Evolutionary conservation across 2,888 invertebrate genomes (phyloP), one percentile per base, ranked within the genome.

Genomic region (Esperia sulphurella): DNA sequence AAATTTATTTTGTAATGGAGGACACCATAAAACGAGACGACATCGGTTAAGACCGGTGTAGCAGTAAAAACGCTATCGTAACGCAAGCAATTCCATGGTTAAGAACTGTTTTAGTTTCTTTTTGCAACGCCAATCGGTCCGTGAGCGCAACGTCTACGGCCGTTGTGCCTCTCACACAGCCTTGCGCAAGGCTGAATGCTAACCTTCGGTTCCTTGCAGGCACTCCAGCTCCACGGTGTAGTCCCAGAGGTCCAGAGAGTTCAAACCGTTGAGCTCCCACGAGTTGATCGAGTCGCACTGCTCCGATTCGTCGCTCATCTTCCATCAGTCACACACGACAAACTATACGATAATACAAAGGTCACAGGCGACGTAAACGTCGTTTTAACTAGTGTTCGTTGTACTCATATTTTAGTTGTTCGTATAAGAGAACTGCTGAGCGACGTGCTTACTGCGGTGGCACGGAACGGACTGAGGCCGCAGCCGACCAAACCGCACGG

Each of bases 151-250:
- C 60, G 48, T n/a, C 28, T 21, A 31, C 41, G 30, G 41, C 51
- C 52, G 52, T 46, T 13, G 53, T 54, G 65, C 76, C 79, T 70
- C 79, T 80, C 80, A 77, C 75, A 64, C 61, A 72, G 68, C 68
- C 78, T 86, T 84, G 78, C 78, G 72, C 57, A 68, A 72, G 55
- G 45, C n/a, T 7, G 37, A 49, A 54, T 45, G 45, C 86, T 80
- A 80, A 95, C 95, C 95, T 94, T 95, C 92, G 57, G 93, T 93
- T 66, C 94, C 94, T 76, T 94, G 92, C 63, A 95, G 89, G 78
- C 94, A 95, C 76, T 95, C 95, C 82, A 95, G 84, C 77, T 95
- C 95, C 64, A 95, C 94, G 43, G 95, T 94, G 76, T 95, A 96
- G 91, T 95, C 95, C 95, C 95, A 96, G 68, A 93, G 93, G 76